A percentile compares a stretch with the other conserved stretches of the same genome.
These are phyloP conservation scores for Epizoanthus ramosus DNA, from an alignment of 92 coral and sea anemone genomes.

Conservation along the genomic window DNA sequence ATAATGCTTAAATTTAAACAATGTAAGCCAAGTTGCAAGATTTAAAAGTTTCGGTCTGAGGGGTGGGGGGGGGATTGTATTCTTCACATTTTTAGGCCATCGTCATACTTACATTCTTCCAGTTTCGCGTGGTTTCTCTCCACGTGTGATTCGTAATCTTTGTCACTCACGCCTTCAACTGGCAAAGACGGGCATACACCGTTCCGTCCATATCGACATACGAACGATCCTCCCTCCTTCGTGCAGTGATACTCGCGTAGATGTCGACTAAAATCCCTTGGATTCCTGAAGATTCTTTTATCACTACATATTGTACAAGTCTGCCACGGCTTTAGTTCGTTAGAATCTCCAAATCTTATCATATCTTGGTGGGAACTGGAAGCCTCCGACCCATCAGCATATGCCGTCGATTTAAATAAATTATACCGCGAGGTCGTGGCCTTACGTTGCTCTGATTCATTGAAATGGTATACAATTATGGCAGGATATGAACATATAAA, in stretches of 20 bases:
- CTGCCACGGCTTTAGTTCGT: constrained; percentile 92
- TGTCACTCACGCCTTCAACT: constrained; percentile 98
- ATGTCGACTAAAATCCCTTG: constrained; percentile 88
- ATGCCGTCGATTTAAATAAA: constrained; percentile 60
- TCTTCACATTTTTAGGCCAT: neutral
- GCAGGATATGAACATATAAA: neutral
- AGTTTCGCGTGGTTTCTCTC: constrained; percentile 80
- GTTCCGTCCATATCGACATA: constrained; percentile 95
- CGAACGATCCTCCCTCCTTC: constrained; percentile 97
- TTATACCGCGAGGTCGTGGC: constrained; percentile 56
- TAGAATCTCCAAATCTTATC: constrained; percentile 90
- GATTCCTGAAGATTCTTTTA: constrained; percentile 85
- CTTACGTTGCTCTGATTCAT: constrained; percentile 50
- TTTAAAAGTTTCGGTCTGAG: too few species aligned
- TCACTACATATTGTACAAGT: constrained; percentile 88
- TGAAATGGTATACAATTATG: neutral
- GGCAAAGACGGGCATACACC: constrained; percentile 99
- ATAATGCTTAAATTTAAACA: too few species aligned
- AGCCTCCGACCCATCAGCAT: neutral
- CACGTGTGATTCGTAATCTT: constrained; percentile 95
- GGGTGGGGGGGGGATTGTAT: too few species aligned
- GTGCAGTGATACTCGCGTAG: constrained; percentile 90
- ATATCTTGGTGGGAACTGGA: constrained; percentile 49
- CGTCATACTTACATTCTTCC: constrained; percentile 62
- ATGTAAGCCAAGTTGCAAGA: too few species aligned